Conservation (phyloP, 2,888 invertebrate genomes). For the Drosophila dives region DNA sequence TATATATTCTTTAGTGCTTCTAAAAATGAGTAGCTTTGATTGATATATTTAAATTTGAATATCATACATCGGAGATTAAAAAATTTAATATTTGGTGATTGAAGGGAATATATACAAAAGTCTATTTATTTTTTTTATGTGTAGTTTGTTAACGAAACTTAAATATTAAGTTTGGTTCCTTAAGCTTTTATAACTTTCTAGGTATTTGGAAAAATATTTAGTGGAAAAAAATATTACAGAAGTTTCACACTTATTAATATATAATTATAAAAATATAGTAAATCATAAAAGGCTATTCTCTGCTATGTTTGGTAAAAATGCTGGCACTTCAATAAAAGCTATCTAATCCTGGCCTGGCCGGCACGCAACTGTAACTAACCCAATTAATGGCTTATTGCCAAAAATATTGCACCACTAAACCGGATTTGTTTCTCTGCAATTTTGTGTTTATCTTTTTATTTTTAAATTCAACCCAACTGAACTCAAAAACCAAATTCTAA, state of each 20-base stretch:
- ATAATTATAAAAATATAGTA: neutral
- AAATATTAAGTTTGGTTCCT: neutral
- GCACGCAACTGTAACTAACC: constrained; percentile 63
- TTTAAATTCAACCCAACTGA: constrained; percentile 50
- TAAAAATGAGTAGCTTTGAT: neutral
- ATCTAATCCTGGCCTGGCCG: constrained; percentile 15
- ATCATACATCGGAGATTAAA: neutral
- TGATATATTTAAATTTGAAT: neutral
- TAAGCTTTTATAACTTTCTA: neutral
- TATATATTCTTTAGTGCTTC: neutral
- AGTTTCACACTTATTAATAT: neutral
- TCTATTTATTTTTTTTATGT: neutral
- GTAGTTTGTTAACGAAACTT: neutral
- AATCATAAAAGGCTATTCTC: neutral
- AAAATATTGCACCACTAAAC: constrained; percentile 69
- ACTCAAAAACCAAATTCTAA: constrained; percentile 62
- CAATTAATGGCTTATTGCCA: constrained; percentile 44
- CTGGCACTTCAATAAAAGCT: neutral
- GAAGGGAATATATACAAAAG: neutral
- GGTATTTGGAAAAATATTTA: neutral
- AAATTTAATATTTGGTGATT: neutral
- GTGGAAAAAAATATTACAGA: neutral
- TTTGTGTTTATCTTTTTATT: constrained; percentile 52
- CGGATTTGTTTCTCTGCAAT: constrained; percentile 62
- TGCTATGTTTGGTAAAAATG: neutral